Conservation (phyloP, 2,797 vertebrate genomes). For the Halcyon smyrnensis region DNA sequence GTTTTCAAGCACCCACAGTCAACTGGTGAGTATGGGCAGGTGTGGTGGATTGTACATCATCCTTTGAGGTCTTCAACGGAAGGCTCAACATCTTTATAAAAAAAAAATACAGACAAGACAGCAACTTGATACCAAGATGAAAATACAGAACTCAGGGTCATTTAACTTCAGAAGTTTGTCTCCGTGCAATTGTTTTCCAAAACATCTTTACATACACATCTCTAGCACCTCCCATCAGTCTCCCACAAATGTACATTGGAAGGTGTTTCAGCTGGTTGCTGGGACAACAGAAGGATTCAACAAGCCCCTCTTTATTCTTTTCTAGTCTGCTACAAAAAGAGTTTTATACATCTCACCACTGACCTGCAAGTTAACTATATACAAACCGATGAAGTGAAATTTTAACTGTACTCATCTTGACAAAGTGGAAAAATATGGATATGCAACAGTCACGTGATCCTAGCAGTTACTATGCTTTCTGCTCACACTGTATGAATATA, state of each 20-base stretch:
- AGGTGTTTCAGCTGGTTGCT: neutral
- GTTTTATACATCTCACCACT: neutral
- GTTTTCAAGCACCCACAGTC: neutral
- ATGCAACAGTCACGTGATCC: neutral
- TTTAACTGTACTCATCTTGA: neutral
- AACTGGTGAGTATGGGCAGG: neutral
- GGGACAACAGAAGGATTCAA: neutral
- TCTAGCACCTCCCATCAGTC: neutral
- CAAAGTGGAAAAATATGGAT: neutral
- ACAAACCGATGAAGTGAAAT: neutral
- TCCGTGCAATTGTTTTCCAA: neutral
- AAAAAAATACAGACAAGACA: neutral
- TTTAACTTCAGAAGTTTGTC: neutral
- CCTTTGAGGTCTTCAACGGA: neutral
- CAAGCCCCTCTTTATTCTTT: neutral
- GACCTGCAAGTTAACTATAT: neutral
- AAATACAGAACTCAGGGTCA: neutral
- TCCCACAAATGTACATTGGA: neutral
- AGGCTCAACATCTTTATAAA: neutral
- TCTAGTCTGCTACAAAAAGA: neutral
- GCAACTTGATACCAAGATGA: neutral
- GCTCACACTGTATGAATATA: constrained; percentile 7
- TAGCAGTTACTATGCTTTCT: neutral
- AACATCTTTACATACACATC: neutral
- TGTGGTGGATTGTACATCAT: neutral